phyloP scores from a whole-genome alignment of 2,888 invertebrate genomes.

The Drosophila paracracens region DNA sequence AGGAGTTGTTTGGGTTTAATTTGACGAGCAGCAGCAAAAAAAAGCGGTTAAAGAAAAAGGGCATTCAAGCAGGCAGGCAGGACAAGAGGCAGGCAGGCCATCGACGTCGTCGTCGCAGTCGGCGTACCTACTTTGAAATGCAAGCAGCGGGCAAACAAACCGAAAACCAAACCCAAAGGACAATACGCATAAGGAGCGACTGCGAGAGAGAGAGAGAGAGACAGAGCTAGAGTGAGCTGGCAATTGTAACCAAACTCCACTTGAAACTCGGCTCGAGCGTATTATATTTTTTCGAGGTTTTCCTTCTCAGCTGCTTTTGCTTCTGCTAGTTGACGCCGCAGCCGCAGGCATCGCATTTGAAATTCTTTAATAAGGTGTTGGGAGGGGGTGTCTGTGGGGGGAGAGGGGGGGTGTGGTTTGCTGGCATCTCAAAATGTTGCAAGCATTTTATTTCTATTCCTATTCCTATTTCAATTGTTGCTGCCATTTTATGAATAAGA shows the following conservation, averaged over 20 bases:
- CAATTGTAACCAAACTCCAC: conserved; percentile 69
- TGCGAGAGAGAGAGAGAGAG: not conserved
- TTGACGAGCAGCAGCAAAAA: conserved; percentile 21
- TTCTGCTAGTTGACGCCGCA: conserved; percentile 26
- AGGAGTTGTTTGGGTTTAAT: conserved; percentile 30
- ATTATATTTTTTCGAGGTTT: conserved; percentile 49
- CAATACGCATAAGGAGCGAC: conserved; percentile 29
- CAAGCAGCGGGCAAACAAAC: conserved; percentile 55
- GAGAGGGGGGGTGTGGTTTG: not conserved
- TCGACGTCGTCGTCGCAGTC: not conserved
- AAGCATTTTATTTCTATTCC: conserved; percentile 16
- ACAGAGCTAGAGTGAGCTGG: conserved; percentile 11
- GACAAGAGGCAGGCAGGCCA: not conserved
- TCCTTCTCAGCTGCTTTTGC: conserved; percentile 29
- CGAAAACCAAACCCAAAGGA: conserved; percentile 47
- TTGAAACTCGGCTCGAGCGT: conserved; percentile 57
- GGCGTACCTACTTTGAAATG: conserved; percentile 56
- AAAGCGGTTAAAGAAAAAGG: not conserved
- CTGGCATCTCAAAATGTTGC: conserved; percentile 38
- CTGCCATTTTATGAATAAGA: conserved; percentile 64
- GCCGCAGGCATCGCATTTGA: conserved; percentile 57
- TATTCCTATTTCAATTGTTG: conserved; percentile 38
- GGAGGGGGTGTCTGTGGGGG: not conserved
- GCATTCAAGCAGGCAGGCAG: conserved; percentile 5
- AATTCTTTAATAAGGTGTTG: conserved; percentile 50